Conservation (phyloP, 2,888 invertebrate genomes). For the Gasteruption jaculator region DNA sequence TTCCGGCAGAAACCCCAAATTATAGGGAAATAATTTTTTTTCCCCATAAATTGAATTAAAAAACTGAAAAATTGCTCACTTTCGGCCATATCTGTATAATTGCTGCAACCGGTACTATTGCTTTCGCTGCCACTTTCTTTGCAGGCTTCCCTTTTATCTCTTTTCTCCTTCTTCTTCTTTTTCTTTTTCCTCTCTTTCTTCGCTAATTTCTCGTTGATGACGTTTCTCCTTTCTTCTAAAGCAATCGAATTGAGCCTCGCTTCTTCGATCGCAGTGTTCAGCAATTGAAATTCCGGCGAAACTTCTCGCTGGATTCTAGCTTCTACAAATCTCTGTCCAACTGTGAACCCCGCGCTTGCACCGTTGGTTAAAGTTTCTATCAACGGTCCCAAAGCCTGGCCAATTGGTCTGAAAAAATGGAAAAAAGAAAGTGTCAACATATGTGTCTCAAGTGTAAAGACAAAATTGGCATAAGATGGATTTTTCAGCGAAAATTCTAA, state of each 20-base stretch:
- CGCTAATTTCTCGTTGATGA: constrained; percentile 68
- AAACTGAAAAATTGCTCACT: constrained; percentile 25
- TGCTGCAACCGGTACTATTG: constrained; percentile 35
- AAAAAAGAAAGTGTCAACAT: no score
- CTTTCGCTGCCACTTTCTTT: constrained; percentile 33
- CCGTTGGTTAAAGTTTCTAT: constrained; percentile 55
- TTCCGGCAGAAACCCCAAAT: no score
- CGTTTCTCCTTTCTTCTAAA: constrained; percentile 65
- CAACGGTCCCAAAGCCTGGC: constrained; percentile 57
- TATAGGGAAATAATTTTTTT: no score
- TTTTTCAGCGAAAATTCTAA: no score
- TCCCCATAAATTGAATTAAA: no score
- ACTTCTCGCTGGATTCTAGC: constrained; percentile 50
- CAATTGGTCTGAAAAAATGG: constrained; percentile 56
- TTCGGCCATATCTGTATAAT: constrained; percentile 43
- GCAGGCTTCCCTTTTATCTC: constrained; percentile 46
- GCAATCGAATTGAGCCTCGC: constrained; percentile 66
- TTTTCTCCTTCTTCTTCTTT: constrained; percentile 63
- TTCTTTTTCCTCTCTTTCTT: constrained; percentile 71
- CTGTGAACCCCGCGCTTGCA: constrained; percentile 46
- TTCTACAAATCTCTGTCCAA: constrained; percentile 54
- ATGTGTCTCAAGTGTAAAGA: no score
- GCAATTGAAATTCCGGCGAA: constrained; percentile 68
- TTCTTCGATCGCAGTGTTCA: constrained; percentile 72
- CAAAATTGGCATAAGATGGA: no score